Conservation (phyloP, 2,888 invertebrate species). For the Zaprionus obscuricornis region DNA sequence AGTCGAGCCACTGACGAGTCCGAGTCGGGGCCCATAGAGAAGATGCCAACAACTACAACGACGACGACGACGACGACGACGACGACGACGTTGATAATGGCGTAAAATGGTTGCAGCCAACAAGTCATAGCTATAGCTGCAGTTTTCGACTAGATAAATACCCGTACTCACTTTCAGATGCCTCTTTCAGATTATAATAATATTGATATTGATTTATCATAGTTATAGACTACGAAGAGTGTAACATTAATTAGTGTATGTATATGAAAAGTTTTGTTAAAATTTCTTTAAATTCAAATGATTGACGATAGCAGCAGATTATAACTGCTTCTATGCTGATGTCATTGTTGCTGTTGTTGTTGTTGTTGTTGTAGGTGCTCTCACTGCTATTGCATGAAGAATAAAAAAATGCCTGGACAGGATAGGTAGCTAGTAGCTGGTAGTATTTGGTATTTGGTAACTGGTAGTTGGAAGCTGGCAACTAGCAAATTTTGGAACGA, state of each 20-base stretch:
- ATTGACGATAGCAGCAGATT: too few species aligned
- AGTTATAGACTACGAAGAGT: not conserved
- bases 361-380: too few species aligned
- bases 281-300: too few species aligned
- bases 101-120: slow-evolving; percentile 63
- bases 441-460: too few species aligned
- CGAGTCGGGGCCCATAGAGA: slow-evolving; percentile 36
- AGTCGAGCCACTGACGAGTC: slow-evolving; percentile 22
- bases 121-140: not conserved
- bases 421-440: slow-evolving; percentile 24
- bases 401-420: slow-evolving; percentile 54
- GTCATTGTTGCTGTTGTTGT: too few species aligned
- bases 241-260: too few species aligned
- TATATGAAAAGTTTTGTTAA: too few species aligned
- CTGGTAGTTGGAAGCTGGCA: slow-evolving; percentile 26
- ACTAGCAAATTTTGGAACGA: slow-evolving; percentile 31
- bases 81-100: slow-evolving; percentile 73
- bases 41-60: slow-evolving; percentile 51
- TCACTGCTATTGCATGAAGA: slow-evolving; percentile 13
- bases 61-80: slow-evolving; percentile 27
- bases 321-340: slow-evolving; percentile 14
- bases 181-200: too few species aligned
- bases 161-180: slow-evolving; percentile 4
- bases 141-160: slow-evolving; percentile 18
- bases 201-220: not conserved